A percentile compares a stretch with the other conserved stretches of the same genome.
Conservation (phyloP, 1,140 invertebrate genomes). For the Achroia grisella region DNA sequence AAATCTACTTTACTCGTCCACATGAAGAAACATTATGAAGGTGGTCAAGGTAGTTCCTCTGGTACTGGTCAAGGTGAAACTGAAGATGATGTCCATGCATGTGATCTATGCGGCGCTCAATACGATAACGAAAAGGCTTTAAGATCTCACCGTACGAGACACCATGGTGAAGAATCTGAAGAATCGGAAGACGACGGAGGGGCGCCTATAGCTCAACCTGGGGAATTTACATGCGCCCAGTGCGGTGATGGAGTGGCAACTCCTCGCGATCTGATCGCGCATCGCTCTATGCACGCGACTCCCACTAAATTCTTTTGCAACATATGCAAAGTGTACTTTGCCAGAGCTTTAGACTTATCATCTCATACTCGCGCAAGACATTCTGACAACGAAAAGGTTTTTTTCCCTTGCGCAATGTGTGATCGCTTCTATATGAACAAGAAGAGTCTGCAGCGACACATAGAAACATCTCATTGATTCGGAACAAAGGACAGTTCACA, state of each 20-base stretch:
- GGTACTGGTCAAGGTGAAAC: slow-evolving; percentile 22
- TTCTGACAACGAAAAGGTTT: slow-evolving; percentile 62
- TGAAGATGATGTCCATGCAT: slow-evolving; percentile 36
- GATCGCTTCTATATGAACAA: slow-evolving; percentile 71
- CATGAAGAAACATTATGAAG: slow-evolving; percentile 70
- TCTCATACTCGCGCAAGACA: slow-evolving; percentile 74
- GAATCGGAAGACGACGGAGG: slow-evolving; percentile 47
- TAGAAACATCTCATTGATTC: slow-evolving; percentile 67
- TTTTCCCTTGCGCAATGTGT: slow-evolving; percentile 70
- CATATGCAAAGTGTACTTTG: slow-evolving; percentile 74
- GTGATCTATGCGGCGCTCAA: slow-evolving; percentile 51
- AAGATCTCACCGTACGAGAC: slow-evolving; percentile 31
- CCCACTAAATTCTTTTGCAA: slow-evolving; percentile 71
- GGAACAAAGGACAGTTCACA: not conserved
- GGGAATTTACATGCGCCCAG: slow-evolving; percentile 63
- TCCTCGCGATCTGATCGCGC: slow-evolving; percentile 58
- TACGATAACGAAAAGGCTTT: slow-evolving; percentile 36
- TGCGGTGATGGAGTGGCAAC: slow-evolving; percentile 64
- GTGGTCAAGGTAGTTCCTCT: slow-evolving; percentile 41
- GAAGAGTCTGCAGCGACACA: slow-evolving; percentile 69
- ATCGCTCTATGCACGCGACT: slow-evolving; percentile 64
- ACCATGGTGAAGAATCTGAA: slow-evolving; percentile 41
- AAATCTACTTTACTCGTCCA: slow-evolving; percentile 71
- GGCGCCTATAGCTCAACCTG: slow-evolving; percentile 23
- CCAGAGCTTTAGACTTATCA: slow-evolving; percentile 69